Base-by-base conservation (phyloP, 2,113 vertebrate species). In the Mugil cephalus region DNA sequence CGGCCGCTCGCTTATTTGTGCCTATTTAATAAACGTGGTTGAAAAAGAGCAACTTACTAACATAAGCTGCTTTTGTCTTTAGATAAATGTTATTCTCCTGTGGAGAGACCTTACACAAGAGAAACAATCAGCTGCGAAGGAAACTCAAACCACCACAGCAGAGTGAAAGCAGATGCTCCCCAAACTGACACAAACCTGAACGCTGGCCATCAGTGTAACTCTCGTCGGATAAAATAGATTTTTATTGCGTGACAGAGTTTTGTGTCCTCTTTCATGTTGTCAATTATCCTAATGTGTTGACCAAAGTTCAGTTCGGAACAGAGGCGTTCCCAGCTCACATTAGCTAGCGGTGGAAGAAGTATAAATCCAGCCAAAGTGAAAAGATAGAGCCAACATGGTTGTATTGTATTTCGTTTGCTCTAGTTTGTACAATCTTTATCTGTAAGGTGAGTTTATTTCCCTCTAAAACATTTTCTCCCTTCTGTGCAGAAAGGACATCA, bases 401-500 rank as follows among this genome's bases (percentile, higher is more conserved):
- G 24, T 30, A 30, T 30, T 30, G 24, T 30, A 30, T 30, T 30
- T 30, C 5, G 5, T 30, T 30, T 30, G 24, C 5, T 30, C 5
- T 30, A 30, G 3, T 30, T 30, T 30, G 24, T 30, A 30, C n/a
- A n/a, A n/a, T n/a, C n/a, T n/a, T n/a, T n/a, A n/a, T n/a, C 24
- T 30, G 24, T 30, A 30, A 2, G 5, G 5, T 30, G 5, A 30
- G 24, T 5, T 30, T 30, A 30, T 30, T 30, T 30, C 24, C 24
- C 24, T 30, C 24, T 30, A 5, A 30, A 30, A 30, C 24, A 30
- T 30, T 1, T 54, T 2, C 47, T 59, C 14, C 77, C 39, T 48
- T 66, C 8, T 64, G 14, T 56, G 15, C 92, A 99, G 96, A 89
- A 90, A 92, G 34, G 82, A 91, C 38, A 97, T 99, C 77, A 89